phyloP scores from a whole-genome alignment of 2,113 vertebrate genomes.

The Corydoras maculifer region DNA sequence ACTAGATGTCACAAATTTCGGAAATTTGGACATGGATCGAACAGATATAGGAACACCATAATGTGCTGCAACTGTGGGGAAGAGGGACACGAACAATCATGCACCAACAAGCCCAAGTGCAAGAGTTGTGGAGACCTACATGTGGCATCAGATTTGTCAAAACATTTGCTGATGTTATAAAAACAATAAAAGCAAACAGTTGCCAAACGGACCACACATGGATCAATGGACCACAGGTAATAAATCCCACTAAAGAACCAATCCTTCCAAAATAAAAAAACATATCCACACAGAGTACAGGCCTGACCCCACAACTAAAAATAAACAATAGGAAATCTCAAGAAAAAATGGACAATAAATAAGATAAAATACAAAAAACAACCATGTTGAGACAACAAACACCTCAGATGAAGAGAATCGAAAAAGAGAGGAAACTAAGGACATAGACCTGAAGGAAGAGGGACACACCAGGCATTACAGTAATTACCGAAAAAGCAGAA shows the following conservation, averaged over 20 bases:
- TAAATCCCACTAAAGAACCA: background rate
- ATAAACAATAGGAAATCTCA: background rate
- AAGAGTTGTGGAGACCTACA: background rate
- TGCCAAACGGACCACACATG: too few species aligned
- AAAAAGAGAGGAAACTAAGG: background rate
- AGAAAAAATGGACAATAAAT: background rate
- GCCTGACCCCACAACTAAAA: background rate
- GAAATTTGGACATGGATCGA: background rate
- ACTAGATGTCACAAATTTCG: background rate
- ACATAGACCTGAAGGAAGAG: background rate
- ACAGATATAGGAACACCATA: background rate
- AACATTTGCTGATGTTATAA: too few species aligned
- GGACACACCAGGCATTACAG: background rate
- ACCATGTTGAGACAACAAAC: background rate
- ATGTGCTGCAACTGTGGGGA: background rate
- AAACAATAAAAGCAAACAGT: too few species aligned
- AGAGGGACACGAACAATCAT: background rate
- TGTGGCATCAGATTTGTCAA: background rate
- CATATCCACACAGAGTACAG: background rate
- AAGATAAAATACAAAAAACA: background rate
- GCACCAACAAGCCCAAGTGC: background rate
- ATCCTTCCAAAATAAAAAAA: background rate
- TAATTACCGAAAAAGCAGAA: background rate
- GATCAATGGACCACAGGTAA: background rate
- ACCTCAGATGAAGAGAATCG: background rate